Evolutionary conservation across 2,113 vertebrate species (phyloP).

Genomic region (Pteruthius melanotis): DNA sequence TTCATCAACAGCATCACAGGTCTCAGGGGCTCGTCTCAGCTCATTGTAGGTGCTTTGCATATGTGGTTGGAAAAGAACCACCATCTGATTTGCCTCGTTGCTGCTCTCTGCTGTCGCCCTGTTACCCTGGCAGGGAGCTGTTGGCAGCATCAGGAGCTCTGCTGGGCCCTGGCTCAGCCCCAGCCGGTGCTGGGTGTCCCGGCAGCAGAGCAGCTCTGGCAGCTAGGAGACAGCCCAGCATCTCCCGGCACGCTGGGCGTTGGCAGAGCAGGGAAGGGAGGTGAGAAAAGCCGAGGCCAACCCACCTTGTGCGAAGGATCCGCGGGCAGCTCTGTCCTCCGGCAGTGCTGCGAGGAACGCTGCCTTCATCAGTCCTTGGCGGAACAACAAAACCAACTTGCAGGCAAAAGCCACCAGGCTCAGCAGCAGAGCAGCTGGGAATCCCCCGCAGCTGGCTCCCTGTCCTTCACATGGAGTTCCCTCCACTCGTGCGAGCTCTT

Average conservation of each 20-base stretch:
- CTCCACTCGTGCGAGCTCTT: background rate
- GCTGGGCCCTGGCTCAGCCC: background rate
- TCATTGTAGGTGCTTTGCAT: constrained; percentile 42
- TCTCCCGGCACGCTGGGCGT: background rate
- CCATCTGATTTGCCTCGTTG: background rate
- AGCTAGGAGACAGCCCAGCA: background rate
- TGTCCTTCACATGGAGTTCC: background rate
- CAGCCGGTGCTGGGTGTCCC: accelerated
- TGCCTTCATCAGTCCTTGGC: background rate
- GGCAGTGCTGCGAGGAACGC: background rate
- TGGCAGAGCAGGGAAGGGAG: background rate
- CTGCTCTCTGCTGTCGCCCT: background rate
- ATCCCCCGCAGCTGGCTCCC: background rate
- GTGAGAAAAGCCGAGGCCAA: background rate
- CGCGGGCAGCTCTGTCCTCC: background rate
- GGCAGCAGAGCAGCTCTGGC: accelerated
- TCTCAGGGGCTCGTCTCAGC: background rate
- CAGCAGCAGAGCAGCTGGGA: background rate
- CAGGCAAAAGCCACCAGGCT: background rate
- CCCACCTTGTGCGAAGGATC: background rate
- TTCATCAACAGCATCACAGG: constrained; percentile 21
- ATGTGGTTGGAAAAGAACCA: background rate
- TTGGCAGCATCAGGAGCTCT: background rate
- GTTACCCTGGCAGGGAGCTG: background rate
- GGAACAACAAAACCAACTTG: background rate